Evolutionary conservation across 1,140 invertebrate genomes (phyloP).

Genomic region (Diprion similis): DNA sequence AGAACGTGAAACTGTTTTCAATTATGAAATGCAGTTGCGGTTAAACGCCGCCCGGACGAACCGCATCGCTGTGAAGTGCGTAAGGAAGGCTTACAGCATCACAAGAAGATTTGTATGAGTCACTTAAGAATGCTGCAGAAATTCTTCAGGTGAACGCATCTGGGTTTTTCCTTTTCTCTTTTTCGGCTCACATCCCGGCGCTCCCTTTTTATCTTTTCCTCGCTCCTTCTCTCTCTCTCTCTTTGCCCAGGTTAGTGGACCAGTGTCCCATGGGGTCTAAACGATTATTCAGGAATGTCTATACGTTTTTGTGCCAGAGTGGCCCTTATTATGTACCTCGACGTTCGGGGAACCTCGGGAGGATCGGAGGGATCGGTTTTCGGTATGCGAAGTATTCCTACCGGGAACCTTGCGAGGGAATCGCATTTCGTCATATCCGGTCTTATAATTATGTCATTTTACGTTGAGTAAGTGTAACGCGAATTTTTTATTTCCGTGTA

Average conservation of each 20-base stretch:
- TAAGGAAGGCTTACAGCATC: too few relatives aligned
- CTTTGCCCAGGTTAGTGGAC: not conserved
- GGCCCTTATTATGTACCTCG: too few relatives aligned
- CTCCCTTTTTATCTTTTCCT: not conserved
- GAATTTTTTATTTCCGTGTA: too few relatives aligned
- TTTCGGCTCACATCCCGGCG: not conserved
- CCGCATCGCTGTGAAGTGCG: too few relatives aligned
- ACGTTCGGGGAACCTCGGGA: too few relatives aligned
- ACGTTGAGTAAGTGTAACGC: too few relatives aligned
- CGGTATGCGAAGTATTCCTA: not conserved
- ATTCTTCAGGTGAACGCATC: not conserved
- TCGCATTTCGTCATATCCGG: not conserved
- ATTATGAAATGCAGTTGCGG: too few relatives aligned
- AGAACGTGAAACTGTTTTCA: too few relatives aligned
- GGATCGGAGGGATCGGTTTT: not conserved
- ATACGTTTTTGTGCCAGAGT: too few relatives aligned
- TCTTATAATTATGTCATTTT: not conserved
- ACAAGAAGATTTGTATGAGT: not conserved
- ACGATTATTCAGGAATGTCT: slow-evolving; percentile 1
- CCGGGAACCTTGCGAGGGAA: not conserved
- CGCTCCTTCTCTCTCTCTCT: not conserved
- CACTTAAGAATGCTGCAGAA: not conserved
- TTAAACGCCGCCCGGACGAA: too few relatives aligned
- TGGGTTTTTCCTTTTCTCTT: not conserved
- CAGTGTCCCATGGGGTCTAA: not conserved